These are phyloP conservation scores for Stenopsyche tienmushanensis DNA, from an alignment of 1,140 invertebrate species.

Conservation along the genomic window DNA sequence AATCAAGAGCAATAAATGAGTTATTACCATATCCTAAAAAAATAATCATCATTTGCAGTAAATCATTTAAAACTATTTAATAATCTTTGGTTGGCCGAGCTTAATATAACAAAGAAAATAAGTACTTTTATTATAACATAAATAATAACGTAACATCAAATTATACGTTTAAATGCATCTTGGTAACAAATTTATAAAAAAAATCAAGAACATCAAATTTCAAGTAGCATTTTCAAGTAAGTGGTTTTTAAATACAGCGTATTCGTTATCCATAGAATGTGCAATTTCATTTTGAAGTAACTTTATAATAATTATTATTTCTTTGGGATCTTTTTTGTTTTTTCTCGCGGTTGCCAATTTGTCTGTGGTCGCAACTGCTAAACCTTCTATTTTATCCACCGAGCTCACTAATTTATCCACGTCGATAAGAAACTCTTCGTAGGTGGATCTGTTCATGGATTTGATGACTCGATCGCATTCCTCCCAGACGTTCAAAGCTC, in stretches of 20 bases:
- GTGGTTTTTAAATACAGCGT: slow-evolving; percentile 48
- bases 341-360: slow-evolving; percentile 46
- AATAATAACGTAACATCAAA: too few relatives aligned
- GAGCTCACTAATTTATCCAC: slow-evolving; percentile 45
- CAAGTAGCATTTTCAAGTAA: slow-evolving; percentile 47
- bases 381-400: slow-evolving; percentile 50
- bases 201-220: too few relatives aligned
- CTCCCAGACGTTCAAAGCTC: slow-evolving; percentile 50
- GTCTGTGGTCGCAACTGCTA: slow-evolving; percentile 52
- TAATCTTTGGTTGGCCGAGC: too few relatives aligned
- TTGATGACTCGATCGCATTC: slow-evolving; percentile 47
- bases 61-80: too few relatives aligned
- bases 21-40: too few relatives aligned
- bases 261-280: slow-evolving; percentile 50
- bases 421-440: slow-evolving; percentile 41
- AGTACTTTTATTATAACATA: too few relatives aligned
- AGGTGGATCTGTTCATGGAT: slow-evolving; percentile 43
- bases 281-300: slow-evolving; percentile 48
- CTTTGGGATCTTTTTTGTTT: slow-evolving; percentile 47
- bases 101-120: too few relatives aligned
- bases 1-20: too few relatives aligned
- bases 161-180: too few relatives aligned
- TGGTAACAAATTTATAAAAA: too few relatives aligned
- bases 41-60: too few relatives aligned
- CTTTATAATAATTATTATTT: slow-evolving; percentile 48